A percentile compares a stretch with the other conserved stretches of the same genome.
phyloP scores from a whole-genome alignment of 2,797 vertebrate species.

The Coregonus sp. region DNA sequence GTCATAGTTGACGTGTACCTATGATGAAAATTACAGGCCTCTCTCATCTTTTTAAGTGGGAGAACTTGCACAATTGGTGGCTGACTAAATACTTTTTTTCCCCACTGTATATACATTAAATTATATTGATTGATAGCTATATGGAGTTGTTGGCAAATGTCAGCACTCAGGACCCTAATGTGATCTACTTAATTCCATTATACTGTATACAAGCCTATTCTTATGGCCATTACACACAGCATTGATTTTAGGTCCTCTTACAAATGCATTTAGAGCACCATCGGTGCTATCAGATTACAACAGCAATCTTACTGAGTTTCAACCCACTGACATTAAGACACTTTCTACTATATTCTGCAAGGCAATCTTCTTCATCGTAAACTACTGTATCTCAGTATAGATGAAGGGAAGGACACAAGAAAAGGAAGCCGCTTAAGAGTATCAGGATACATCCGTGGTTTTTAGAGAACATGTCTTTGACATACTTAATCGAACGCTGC shows the following conservation, averaged over 20 bases:
- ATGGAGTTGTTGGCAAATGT: conserved; percentile 54
- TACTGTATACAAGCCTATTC: conserved; percentile 44
- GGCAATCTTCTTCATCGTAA: background rate
- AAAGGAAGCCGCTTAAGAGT: background rate
- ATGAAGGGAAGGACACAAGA: background rate
- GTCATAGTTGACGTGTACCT: too few species aligned
- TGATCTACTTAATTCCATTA: conserved; percentile 31
- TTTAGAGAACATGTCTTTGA: background rate
- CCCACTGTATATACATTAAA: too few species aligned
- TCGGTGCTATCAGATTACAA: conserved; percentile 56
- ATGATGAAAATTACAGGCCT: too few species aligned
- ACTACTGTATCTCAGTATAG: background rate
- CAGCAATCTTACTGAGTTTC: conserved; percentile 50
- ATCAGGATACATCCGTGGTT: background rate
- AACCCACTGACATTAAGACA: conserved; percentile 33
- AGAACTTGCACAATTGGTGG: too few species aligned
- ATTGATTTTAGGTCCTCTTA: conserved; percentile 66
- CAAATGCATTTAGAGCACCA: conserved; percentile 55
- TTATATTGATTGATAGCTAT: conserved; percentile 60
- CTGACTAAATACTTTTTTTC: too few species aligned
- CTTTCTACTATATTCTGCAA: conserved; percentile 7
- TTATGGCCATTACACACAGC: conserved; percentile 61
- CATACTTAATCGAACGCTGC: too few species aligned
- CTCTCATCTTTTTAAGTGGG: too few species aligned
- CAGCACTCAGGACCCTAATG: conserved; percentile 44